Evolutionary conservation across 2,888 invertebrate genomes (phyloP), one percentile per base, ranked within the genome.

Genomic region (Athetis lepigone): DNA sequence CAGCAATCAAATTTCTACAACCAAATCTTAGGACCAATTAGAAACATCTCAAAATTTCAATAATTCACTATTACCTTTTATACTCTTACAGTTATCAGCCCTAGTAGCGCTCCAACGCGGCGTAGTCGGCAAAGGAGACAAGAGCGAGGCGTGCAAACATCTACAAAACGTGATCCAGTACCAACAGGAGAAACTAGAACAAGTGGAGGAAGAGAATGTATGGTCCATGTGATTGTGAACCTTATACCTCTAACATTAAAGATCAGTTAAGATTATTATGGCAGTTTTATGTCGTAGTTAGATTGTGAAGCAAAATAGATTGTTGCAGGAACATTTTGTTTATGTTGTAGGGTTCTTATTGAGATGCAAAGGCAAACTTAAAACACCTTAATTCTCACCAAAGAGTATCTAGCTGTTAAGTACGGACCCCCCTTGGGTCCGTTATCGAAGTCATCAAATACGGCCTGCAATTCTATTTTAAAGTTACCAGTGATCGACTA

Each of bases 131-230:
- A 80, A 85, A 33, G 88, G 90, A 0, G 91, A 91, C 72, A 86
- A 87, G 45, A 88, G 80, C 58, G 90, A 90, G 18, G 93, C 94
- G 0, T 94, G 94, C 82, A 85, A 83, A 39, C 93, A 93, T 37
- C 82, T 95, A 39, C 93, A 94, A 77, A 90, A 93, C 75, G 90
- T 94, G 6, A 90, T 94, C 55, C 88, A 90, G 25, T 87, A 85
- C 72, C 94, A 94, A 40, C 92, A 94, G 74, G 93, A 94, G 61
- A 79, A 86, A 11, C 81, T 94, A 0, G 90, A 92, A 16, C 87
- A 85, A 45, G 76, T 92, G 25, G 93, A 94, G 68, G 91, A 91
- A 49, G 95, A 95, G 69, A 95, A 95, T 80, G 94, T 95, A 87
- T 62, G 92, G 87, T 51, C 54, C 29, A 59, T 56, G 50, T 73